Percentiles rank a stretch among this genome's conserved stretches.
Conservation (phyloP, 2,113 vertebrate genomes). For the Natator depressus region DNA sequence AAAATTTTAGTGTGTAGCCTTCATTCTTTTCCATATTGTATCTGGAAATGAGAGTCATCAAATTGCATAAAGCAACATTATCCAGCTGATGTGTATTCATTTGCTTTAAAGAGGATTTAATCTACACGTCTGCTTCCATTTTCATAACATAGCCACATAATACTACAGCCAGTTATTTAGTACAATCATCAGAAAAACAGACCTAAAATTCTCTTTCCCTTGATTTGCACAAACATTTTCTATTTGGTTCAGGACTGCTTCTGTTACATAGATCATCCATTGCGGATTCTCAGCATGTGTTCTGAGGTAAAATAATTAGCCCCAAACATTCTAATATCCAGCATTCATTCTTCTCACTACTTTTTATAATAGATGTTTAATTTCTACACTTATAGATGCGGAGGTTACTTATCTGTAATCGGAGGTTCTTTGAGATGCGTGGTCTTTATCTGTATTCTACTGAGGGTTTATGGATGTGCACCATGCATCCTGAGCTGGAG, state of each 20-base stretch:
- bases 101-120: neutral
- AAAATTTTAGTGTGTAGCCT: neutral
- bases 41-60: neutral
- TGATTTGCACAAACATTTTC: neutral
- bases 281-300: neutral
- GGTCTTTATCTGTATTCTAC: neutral
- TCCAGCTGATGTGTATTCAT: neutral
- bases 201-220: neutral
- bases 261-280: neutral
- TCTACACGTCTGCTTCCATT: neutral
- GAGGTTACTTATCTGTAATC: neutral
- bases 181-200: neutral
- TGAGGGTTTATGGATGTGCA: neutral
- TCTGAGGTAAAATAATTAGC: neutral
- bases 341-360: neutral
- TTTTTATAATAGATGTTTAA: neutral
- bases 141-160: neutral
- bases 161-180: neutral
- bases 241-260: neutral
- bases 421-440: neutral
- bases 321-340: neutral
- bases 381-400: neutral
- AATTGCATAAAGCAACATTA: neutral
- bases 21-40: neutral
- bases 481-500: neutral